Evolutionary conservation across 2,888 invertebrate genomes (phyloP).

Genomic region (Orthosia cruda): DNA sequence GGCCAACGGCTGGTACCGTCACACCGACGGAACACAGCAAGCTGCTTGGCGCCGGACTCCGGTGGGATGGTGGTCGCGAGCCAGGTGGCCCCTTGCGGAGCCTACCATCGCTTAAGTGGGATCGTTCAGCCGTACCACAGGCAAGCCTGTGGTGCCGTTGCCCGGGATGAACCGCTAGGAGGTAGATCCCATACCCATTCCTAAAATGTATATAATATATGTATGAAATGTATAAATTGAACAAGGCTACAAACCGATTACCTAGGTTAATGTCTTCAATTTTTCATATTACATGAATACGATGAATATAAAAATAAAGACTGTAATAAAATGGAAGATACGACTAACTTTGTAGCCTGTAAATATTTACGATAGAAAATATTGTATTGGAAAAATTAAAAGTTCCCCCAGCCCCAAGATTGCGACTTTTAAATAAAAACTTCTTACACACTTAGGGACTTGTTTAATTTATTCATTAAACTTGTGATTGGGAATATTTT

Average conservation of each 20-base stretch:
- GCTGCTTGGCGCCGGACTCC: no score
- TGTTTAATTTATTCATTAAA: conserved; percentile 59
- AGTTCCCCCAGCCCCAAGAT: conserved; percentile 7
- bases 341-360: conserved; percentile 19
- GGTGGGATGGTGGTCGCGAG: no score
- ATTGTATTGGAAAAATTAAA: conserved; percentile 31
- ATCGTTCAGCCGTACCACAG: no score
- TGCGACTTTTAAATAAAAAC: conserved; percentile 36
- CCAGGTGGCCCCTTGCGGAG: no score
- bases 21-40: no score
- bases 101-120: no score
- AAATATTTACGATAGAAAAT: conserved; percentile 37
- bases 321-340: conserved; percentile 32
- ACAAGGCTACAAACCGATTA: conserved; percentile 17
- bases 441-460: conserved; percentile 35
- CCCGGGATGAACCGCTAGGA: no score
- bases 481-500: conserved; percentile 31
- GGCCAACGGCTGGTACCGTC: no score
- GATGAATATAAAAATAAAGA: conserved; percentile 12
- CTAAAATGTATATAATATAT: no score
- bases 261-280: neutral
- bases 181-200: no score
- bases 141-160: no score
- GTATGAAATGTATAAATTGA: neutral
- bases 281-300: conserved; percentile 3